Evolutionary conservation across 2,888 invertebrate genomes (phyloP).

Genomic region (Lamellibrachia satsuma): DNA sequence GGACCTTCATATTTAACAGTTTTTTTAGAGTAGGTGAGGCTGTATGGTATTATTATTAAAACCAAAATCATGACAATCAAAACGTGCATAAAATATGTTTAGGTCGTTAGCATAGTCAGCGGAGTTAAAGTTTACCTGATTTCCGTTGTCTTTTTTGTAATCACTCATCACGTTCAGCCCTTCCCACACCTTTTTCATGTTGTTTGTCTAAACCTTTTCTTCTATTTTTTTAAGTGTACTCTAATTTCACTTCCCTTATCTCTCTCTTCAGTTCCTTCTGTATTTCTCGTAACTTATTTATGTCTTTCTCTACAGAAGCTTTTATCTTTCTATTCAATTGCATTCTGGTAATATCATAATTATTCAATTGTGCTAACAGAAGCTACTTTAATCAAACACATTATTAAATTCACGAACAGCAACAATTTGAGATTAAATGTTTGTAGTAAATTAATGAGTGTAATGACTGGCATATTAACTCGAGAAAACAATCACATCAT

Average conservation of each 20-base stretch:
- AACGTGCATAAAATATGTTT: not conserved
- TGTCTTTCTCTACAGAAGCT: no score
- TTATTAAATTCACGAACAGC: no score
- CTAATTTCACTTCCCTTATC: not conserved
- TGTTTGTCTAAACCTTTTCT: not conserved
- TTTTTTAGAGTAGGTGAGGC: not conserved
- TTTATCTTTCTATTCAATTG: no score
- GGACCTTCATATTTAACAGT: not conserved
- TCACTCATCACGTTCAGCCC: not conserved
- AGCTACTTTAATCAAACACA: no score
- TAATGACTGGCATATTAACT: not conserved
- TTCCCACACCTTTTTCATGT: not conserved
- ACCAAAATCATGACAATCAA: not conserved
- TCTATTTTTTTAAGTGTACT: not conserved
- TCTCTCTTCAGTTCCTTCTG: no score
- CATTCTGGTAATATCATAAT: not conserved
- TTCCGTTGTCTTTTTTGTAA: not conserved
- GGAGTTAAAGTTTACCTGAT: not conserved
- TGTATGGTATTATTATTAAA: not conserved
- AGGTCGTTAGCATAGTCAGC: not conserved
- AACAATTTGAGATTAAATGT: not conserved
- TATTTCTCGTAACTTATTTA: no score
- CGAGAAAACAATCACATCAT: not conserved
- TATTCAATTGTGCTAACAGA: not conserved
- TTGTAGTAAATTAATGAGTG: not conserved